Conservation (phyloP, 2,797 vertebrate species). For the Myotis daubentonii region DNA sequence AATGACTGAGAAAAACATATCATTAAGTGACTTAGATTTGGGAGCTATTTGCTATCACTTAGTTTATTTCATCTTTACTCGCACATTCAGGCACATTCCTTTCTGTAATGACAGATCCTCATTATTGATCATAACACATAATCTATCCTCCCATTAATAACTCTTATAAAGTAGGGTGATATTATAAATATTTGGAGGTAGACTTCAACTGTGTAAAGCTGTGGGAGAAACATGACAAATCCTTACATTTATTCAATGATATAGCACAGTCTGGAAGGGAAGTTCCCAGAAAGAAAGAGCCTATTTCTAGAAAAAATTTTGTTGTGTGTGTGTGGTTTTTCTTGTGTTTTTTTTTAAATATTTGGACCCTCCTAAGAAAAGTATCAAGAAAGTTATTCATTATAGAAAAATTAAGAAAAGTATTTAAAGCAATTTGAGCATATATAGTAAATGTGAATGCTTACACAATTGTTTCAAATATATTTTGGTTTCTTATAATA, state of each 20-base stretch:
- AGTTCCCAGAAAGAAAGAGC: background rate
- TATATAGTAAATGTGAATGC: background rate
- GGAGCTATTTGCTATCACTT: background rate
- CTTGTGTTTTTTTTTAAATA: background rate
- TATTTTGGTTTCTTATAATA: background rate
- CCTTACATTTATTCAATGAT: background rate
- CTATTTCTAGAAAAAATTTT: background rate
- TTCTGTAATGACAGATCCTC: background rate
- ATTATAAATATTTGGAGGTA: background rate
- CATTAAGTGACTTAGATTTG: background rate
- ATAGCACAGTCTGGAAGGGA: background rate
- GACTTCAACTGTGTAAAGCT: background rate
- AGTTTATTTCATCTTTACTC: background rate
- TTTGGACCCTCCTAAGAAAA: background rate
- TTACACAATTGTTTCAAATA: background rate
- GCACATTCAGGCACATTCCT: background rate
- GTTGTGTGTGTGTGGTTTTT: background rate
- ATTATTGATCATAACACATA: background rate
- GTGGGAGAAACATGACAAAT: background rate
- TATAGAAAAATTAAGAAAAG: background rate
- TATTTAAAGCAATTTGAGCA: conserved; percentile 3
- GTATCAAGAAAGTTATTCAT: background rate
- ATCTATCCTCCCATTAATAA: background rate
- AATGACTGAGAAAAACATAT: background rate
- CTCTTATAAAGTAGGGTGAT: background rate